Base-by-base conservation (phyloP, 2,113 vertebrate species). In the Lichenostomus cassidix region DNA sequence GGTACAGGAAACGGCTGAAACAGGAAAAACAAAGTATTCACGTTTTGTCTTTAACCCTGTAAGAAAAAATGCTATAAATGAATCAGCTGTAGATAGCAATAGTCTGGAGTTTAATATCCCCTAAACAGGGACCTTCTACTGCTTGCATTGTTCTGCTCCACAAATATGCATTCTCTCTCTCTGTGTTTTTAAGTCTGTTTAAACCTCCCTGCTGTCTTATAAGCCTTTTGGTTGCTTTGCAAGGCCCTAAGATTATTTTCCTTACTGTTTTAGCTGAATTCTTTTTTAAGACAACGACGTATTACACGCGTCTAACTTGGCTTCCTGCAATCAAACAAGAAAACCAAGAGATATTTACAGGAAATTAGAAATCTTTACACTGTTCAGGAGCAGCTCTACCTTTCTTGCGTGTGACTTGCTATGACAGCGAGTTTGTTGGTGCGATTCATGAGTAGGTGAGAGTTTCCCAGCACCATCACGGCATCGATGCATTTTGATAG, bases 401-500 rank as follows among this genome's bases (percentile, higher is more conserved):
- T 99, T 94, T 99, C 99, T 11, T 99, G 98, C 23, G 98, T 98
- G 97, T 99, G 99, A 71, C 99, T 99, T 0, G 99, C 99, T 52
- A 99, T 98, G 7, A 99, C 98, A 35, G 99, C 99, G 7, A 99
- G 98, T 46, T 97, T 99, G 98, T 99, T 99, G 81, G 95, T 98
- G 44, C 99, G 98, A 55, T 95, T 98, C 99, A 99, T 99, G 69
- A 99, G 98, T 18, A 99, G 90, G 88, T 99, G 99, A 0, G 99
- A 98, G 91, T 99, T 99, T 7, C 99, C 99, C 97, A 99, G 96
- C 50, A 99, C 99, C 98, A 99, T 98, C n/a, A 97, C 98, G 1
- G 99, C 98, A 39, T 99, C 99, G 46, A 99, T 90, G 94, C 99
- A 99, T 97, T 98, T 99, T 5, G 99, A 99, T 12, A 99, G 93